Conservation (phyloP, 1,140 invertebrate species). For the Cydia fagiglandana region DNA sequence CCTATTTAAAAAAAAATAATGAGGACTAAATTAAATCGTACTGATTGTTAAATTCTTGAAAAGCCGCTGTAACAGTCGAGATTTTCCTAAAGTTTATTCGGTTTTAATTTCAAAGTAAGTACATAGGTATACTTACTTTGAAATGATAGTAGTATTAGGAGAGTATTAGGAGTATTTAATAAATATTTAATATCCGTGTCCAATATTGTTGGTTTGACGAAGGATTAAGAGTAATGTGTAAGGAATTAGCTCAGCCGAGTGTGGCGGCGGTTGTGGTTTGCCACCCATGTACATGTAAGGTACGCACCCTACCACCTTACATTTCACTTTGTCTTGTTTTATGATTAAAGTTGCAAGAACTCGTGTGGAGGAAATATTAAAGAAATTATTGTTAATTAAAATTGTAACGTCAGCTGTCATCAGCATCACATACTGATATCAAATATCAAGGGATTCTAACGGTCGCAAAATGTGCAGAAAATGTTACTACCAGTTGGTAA, state of each 20-base stretch:
- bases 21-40: too few relatives aligned
- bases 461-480: background rate
- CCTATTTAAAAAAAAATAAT: too few relatives aligned
- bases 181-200: constrained; percentile 7
- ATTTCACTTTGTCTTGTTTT: background rate
- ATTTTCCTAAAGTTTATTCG: background rate
- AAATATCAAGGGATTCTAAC: background rate
- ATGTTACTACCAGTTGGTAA: background rate
- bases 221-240: constrained; percentile 58
- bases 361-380: background rate
- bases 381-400: background rate
- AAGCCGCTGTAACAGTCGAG: too few relatives aligned
- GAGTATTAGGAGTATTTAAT: background rate
- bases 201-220: constrained; percentile 24
- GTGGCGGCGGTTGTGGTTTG: constrained; percentile 59
- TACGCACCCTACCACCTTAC: constrained; percentile 6
- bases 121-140: background rate
- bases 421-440: background rate
- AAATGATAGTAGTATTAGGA: too few relatives aligned
- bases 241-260: constrained; percentile 67
- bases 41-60: too few relatives aligned
- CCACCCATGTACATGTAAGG: constrained; percentile 54
- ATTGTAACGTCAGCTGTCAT: background rate
- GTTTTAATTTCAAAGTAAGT: background rate
- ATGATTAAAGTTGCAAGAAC: background rate